Conservation (phyloP, 2,113 vertebrate species). For the Gallinago undulata region DNA sequence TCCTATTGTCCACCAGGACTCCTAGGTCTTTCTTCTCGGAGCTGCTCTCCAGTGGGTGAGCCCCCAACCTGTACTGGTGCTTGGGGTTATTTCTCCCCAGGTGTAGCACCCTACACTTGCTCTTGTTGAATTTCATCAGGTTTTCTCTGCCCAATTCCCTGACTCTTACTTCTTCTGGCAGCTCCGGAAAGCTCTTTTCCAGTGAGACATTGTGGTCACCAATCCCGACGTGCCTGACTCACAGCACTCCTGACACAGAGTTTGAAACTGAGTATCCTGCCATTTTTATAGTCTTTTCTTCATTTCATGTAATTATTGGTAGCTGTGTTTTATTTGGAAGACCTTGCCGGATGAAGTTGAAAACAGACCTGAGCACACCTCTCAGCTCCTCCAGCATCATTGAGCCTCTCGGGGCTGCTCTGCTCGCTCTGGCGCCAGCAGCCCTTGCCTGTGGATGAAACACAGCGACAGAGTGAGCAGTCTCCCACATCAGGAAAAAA, state of each 20-base stretch:
- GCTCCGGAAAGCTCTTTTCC: not conserved
- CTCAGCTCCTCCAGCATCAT: not conserved
- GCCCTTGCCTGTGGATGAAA: fast-evolving
- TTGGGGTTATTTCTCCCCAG: no score
- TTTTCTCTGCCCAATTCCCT: not conserved
- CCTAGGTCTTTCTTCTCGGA: no score
- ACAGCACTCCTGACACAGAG: not conserved
- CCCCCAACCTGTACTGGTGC: no score
- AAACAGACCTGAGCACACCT: not conserved
- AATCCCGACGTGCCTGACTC: not conserved
- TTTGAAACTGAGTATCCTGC: not conserved
- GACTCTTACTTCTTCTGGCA: not conserved
- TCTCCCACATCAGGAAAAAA: not conserved
- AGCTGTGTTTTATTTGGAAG: not conserved
- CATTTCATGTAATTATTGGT: not conserved
- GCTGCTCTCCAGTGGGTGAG: no score
- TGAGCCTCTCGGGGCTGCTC: fast-evolving
- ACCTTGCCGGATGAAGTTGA: not conserved
- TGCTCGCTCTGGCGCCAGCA: not conserved
- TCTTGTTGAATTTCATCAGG: no score
- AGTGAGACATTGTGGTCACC: not conserved
- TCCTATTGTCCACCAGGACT: no score
- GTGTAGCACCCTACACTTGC: no score
- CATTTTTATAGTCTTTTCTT: not conserved
- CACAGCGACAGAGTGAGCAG: not conserved